Conservation (phyloP, 2,113 vertebrate genomes). For the Anthoscopus minutus region DNA sequence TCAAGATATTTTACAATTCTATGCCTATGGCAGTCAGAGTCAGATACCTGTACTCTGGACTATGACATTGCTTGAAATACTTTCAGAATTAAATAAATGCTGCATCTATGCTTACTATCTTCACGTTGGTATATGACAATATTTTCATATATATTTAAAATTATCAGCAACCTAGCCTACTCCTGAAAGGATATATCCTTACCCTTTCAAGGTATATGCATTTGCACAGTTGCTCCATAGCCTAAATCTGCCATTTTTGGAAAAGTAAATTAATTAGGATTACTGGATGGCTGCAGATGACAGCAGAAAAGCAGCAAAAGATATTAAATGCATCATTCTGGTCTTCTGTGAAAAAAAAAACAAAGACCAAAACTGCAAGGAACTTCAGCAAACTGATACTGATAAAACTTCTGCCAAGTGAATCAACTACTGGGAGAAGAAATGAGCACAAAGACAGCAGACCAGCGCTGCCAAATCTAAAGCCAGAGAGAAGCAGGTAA, state of each 20-base stretch:
- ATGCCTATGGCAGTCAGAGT: not conserved
- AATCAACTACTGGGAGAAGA: not conserved
- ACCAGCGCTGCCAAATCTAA: not conserved
- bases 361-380: not conserved
- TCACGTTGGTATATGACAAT: not conserved
- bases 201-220: not conserved
- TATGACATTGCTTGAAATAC: not conserved
- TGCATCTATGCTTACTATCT: not conserved
- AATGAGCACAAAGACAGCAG: not conserved
- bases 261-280: not conserved
- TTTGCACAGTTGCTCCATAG: not conserved
- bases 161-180: not conserved
- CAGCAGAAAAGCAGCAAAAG: not conserved
- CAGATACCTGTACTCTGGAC: not conserved
- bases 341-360: not conserved
- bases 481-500: not conserved
- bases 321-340: not conserved
- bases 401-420: not conserved
- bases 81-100: not conserved
- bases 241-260: not conserved
- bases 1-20: not conserved
- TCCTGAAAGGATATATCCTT: not conserved
- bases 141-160: not conserved
- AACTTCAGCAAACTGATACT: not conserved
- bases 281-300: not conserved